A percentile compares a stretch with the other conserved stretches of the same genome.
phyloP scores from a whole-genome alignment of 2,797 vertebrate species.

The Acanthopagrus latus region DNA sequence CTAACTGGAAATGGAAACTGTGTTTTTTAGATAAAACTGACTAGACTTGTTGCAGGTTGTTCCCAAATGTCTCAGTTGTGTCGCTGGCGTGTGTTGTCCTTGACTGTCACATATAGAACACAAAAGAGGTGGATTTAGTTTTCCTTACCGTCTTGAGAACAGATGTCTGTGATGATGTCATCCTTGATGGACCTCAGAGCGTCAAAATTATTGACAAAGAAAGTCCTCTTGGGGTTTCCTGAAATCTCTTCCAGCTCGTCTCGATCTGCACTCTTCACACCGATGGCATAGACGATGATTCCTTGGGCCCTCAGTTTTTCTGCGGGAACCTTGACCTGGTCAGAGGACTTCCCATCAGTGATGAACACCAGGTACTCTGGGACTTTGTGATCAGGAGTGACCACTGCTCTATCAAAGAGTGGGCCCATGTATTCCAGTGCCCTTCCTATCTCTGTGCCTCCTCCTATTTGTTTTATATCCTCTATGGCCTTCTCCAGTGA shows the following conservation, averaged over 20 bases:
- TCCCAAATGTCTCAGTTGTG: too few species aligned
- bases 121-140: neutral
- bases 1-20: too few species aligned
- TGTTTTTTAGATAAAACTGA: too few species aligned
- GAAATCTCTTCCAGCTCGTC: conserved; percentile 83
- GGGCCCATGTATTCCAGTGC: conserved; percentile 83
- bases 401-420: conserved; percentile 73
- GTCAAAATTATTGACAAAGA: conserved; percentile 88
- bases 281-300: conserved; percentile 86
- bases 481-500: conserved; percentile 80
- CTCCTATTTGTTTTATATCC: conserved; percentile 77
- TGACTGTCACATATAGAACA: neutral
- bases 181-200: conserved; percentile 85
- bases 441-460: conserved; percentile 83
- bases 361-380: conserved; percentile 86
- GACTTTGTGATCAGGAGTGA: conserved; percentile 70
- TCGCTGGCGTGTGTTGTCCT: neutral
- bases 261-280: conserved; percentile 79
- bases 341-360: conserved; percentile 87
- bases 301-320: conserved; percentile 71
- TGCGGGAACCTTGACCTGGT: conserved; percentile 82
- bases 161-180: conserved; percentile 87
- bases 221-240: conserved; percentile 76
- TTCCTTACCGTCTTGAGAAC: conserved; percentile 85
- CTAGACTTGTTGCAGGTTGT: too few species aligned